Conservation (phyloP, 2,888 invertebrate genomes). For the Ctena decussata region DNA sequence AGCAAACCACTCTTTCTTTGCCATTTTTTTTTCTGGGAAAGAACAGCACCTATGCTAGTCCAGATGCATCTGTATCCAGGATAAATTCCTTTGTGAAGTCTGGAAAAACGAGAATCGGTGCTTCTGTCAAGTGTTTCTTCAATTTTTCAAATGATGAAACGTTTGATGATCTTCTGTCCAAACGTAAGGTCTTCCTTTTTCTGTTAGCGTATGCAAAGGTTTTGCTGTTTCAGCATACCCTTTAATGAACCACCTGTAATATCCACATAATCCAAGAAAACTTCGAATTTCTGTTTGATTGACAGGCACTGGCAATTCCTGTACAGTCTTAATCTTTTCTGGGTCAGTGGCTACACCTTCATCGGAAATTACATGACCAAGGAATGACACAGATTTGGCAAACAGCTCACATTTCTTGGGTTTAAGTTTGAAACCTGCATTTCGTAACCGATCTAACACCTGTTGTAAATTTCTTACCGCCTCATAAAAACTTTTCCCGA, state of each 20-base stretch:
- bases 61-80: no score
- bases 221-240: slow-evolving; percentile 30
- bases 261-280: slow-evolving; percentile 34
- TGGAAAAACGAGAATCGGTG: slow-evolving; percentile 30
- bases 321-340: slow-evolving; percentile 13
- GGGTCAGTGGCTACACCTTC: slow-evolving; percentile 37
- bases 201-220: slow-evolving; percentile 20
- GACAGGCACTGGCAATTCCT: slow-evolving; percentile 34
- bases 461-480: slow-evolving; percentile 24
- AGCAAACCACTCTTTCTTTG: no score
- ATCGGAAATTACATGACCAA: slow-evolving; percentile 37
- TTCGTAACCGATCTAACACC: slow-evolving; percentile 37
- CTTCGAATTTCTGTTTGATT: slow-evolving; percentile 24
- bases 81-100: no score
- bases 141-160: slow-evolving; percentile 28
- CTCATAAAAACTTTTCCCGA: slow-evolving; percentile 33
- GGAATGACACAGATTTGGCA: slow-evolving; percentile 11
- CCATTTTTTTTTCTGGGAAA: no score
- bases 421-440: slow-evolving; percentile 53
- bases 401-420: slow-evolving; percentile 38
- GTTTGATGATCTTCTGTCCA: slow-evolving; percentile 17
- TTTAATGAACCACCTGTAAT: slow-evolving; percentile 40
- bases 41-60: no score
- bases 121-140: slow-evolving; percentile 12
- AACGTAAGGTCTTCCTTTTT: slow-evolving; percentile 19